Base-by-base conservation (phyloP, 2,888 invertebrate species). In the Caenorhabditis sulstoni region DNA sequence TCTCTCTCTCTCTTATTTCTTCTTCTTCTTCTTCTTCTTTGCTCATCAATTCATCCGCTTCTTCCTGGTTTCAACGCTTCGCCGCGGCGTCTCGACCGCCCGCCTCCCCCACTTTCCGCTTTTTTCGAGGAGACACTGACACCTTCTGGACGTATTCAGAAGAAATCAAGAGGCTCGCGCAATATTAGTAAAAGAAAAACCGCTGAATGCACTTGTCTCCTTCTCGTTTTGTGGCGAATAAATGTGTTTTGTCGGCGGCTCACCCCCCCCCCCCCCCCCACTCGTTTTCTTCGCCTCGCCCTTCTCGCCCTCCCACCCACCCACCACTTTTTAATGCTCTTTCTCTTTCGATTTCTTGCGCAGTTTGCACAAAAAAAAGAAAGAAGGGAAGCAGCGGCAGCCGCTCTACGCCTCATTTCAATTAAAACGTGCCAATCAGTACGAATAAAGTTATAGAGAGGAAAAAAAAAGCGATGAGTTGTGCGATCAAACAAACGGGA, bases 371-470 rank as follows among this genome's bases (percentile, higher is more conserved):
- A 68, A 52, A 29, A 68, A 59, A 29, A 29, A 29, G 29, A 7
- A 7, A 3, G 29, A 29, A n/a, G n/a, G 29, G 7, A 29, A 29
- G 7, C 29, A 39, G 49, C n/a, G n/a, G n/a, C n/a, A n/a, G n/a
- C n/a, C n/a, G n/a, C n/a, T n/a, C n/a, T 65, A 65, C 73, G 65
- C 47, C 58, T 74, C 59, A 65, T 41, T 35, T 64, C 58, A 44
- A 65, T 66, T 47, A 74, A 59, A 66, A 74, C 74, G 74, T 74
- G 74, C 74, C 65, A 61, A 66, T 59, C 18, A 14, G 39, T 5
- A 71, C 49, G 62, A 70, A 55, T 41, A 70, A 55, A 50, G 39
- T 41, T 23, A 61, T 50, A 23, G 70, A 29, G 22, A 61, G 23
- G 18, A 9, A 47, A n/a, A n/a, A n/a, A n/a, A n/a, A n/a, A n/a